Evolutionary conservation across 2,888 invertebrate genomes (phyloP).

Genomic region (Cybosia mesomella): DNA sequence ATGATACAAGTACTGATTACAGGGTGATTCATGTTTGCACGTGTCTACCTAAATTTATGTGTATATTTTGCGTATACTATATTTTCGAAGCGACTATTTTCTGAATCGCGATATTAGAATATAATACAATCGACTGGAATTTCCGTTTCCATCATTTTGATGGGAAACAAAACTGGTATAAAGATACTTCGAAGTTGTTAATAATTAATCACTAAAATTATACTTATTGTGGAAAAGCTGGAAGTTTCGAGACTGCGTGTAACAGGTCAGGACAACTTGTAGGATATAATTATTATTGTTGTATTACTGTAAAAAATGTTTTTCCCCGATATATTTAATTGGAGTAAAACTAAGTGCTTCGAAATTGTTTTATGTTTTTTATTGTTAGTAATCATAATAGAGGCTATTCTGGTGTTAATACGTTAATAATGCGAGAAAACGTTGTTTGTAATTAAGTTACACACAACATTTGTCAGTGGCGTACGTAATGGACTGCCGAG

Average conservation of each 20-base stretch:
- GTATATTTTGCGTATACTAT: constrained; percentile 31
- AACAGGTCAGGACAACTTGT: constrained; percentile 28
- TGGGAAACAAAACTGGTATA: constrained; percentile 34
- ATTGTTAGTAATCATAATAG: no score
- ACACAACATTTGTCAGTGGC: no score
- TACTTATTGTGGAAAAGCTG: constrained; percentile 30
- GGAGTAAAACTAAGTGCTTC: background rate
- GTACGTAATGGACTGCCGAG: no score
- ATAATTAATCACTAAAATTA: constrained; percentile 19
- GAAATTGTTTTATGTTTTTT: no score
- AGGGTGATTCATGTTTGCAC: constrained; percentile 11
- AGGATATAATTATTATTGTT: constrained; percentile 16
- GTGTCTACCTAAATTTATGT: constrained; percentile 17
- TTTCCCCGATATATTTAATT: constrained; percentile 13
- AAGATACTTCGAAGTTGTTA: constrained; percentile 23
- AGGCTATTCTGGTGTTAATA: no score
- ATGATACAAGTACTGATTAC: constrained; percentile 8
- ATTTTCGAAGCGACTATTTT: constrained; percentile 16
- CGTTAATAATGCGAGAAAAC: no score
- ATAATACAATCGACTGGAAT: constrained; percentile 53
- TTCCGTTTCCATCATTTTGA: constrained; percentile 49
- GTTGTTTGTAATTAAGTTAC: no score
- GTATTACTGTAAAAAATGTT: constrained; percentile 7
- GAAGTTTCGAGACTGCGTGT: constrained; percentile 18
- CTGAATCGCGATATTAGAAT: constrained; percentile 43